Base-by-base conservation (phyloP, 2,888 invertebrate genomes). In the Tiliacea citrago region DNA sequence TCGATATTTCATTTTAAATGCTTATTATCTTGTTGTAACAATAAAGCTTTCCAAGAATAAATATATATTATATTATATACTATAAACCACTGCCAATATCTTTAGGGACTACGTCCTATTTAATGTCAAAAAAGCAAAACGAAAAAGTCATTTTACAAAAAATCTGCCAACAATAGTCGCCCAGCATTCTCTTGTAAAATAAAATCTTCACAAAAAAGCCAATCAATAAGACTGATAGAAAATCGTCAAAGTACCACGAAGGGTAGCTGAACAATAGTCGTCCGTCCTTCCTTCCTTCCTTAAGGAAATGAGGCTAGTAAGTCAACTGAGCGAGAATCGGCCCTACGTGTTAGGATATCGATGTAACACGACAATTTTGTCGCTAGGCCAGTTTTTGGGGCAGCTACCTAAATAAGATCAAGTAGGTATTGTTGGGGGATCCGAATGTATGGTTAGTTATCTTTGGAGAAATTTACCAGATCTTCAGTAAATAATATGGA, bases 221-320 rank as follows among this genome's bases (percentile, higher is more conserved):
- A 84, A 84, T 87, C 84, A 87, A 82, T 87, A 86, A 45, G 73
- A 76, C 71, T 81, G 66, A 77, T 66, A 81, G 70, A n/a, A 66
- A 58, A 73, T 62, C 77, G 73, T 87, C 82, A 75, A 81, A 87
- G 75, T 70, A 69, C 69, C 8, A 24, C n/a, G 73, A 39, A 88
- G 78, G 86, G 81, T 73, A 57, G 55, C 51, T 69, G 75, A 76
- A 86, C 86, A 86, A 88, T 88, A 61, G 82, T 55, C 73, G 76
- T 58, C 73, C 76, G 63, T 73, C 68, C 73, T 75, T 72, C 77
- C 70, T 75, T 72, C 77, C 70, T 80, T 79, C 83, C 77, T 75
- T 71, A 76, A 79, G 85, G 86, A 88, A 87, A 88, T 87, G 85
- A 85, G 83, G 72, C 62, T 73, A 75, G 74, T 82, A 72, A 79